Percentiles rank a stretch among this genome's conserved stretches.
These are phyloP conservation scores for Ephestia elutella DNA, from an alignment of 1,140 invertebrate genomes.

Conservation along the genomic window DNA sequence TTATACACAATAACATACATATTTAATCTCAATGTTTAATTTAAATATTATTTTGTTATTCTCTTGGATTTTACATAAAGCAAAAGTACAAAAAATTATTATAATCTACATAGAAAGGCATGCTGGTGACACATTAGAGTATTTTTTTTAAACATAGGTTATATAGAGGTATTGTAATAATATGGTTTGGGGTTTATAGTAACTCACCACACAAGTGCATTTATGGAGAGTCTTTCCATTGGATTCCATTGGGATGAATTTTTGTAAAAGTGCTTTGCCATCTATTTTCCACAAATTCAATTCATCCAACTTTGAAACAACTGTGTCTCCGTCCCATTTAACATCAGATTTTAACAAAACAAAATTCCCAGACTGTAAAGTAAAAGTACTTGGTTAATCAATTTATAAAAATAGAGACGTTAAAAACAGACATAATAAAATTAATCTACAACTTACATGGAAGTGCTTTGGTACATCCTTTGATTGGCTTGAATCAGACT, in stretches of 20 bases:
- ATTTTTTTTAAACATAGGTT: no score
- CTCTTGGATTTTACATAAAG: no score
- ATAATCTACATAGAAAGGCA: no score
- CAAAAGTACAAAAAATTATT: no score
- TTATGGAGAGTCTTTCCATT: conserved; percentile 82
- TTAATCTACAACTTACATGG: conserved; percentile 55
- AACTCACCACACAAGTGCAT: conserved; percentile 83
- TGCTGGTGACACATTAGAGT: no score
- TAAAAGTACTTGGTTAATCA: conserved; percentile 10
- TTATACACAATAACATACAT: no score
- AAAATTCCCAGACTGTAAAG: conserved; percentile 79
- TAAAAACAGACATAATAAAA: background rate
- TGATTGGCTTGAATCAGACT: conserved; percentile 71
- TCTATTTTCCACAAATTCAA: conserved; percentile 86
- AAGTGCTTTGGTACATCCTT: conserved; percentile 75
- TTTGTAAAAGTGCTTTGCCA: conserved; percentile 85
- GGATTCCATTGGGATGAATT: conserved; percentile 83
- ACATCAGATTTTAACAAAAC: conserved; percentile 81
- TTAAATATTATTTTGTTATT: no score
- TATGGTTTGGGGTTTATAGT: background rate
- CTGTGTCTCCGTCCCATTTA: conserved; percentile 73
- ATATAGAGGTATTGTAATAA: no score
- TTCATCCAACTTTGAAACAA: conserved; percentile 72
- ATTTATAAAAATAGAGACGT: conserved; percentile 4
- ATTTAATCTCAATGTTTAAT: no score